Evolutionary conservation across 2,113 vertebrate genomes (phyloP).

Genomic region (Dasypus novemcinctus): DNA sequence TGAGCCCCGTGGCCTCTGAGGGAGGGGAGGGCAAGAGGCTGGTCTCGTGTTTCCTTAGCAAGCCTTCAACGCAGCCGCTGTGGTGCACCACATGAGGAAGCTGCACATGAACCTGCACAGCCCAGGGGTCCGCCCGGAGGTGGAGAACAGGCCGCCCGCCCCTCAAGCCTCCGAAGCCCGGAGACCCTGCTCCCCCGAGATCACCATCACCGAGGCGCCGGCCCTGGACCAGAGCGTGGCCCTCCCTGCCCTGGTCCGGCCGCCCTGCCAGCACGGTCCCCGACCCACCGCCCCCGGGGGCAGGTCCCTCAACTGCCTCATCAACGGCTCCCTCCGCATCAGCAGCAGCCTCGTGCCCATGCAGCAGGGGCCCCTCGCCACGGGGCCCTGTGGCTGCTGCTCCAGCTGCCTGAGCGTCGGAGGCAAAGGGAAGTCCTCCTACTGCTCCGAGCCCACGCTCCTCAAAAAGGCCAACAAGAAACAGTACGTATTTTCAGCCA

Average conservation of each 20-base stretch:
- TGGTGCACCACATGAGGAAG: slow-evolving; percentile 92
- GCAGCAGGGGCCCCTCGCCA: slow-evolving; percentile 65
- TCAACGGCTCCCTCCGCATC: slow-evolving; percentile 1
- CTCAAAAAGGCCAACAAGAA: slow-evolving; percentile 80
- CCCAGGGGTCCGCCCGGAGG: background rate
- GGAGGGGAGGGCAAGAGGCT: accelerated
- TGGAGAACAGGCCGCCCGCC: slow-evolving; percentile 25
- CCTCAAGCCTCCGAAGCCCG: slow-evolving; percentile 66
- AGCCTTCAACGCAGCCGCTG: slow-evolving; percentile 90
- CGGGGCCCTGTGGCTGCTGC: slow-evolving; percentile 79
- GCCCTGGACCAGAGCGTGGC: background rate
- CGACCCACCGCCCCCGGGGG: background rate
- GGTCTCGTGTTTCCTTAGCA: slow-evolving; percentile 82
- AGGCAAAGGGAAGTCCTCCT: slow-evolving; percentile 76
- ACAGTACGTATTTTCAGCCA: slow-evolving; percentile 81
- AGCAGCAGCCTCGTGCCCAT: slow-evolving; percentile 68
- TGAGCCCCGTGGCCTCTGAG: background rate
- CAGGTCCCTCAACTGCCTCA: slow-evolving; percentile 41
- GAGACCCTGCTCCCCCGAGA: slow-evolving; percentile 50
- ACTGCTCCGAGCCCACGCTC: slow-evolving; percentile 79
- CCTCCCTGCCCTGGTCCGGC: background rate
- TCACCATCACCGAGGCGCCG: background rate
- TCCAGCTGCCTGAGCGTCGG: slow-evolving; percentile 77
- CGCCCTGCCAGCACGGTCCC: slow-evolving; percentile 6
- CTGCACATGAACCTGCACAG: slow-evolving; percentile 87